Base-by-base conservation (phyloP, 2,888 invertebrate species). In the Onchidella celtica region DNA sequence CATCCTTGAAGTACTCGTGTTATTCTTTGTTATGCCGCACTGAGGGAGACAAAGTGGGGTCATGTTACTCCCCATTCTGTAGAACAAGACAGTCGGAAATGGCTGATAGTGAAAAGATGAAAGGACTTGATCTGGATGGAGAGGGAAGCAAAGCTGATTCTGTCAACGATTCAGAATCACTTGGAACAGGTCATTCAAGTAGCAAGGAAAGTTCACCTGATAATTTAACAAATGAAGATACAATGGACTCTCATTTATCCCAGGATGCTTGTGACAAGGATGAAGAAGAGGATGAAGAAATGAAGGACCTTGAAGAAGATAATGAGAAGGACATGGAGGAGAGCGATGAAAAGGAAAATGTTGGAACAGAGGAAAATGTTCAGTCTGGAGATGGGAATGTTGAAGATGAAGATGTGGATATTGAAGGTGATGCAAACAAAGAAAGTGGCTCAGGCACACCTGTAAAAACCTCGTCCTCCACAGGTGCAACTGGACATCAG, bases 1-100 rank as follows among this genome's bases (percentile, higher is more conserved):
- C 59, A 14, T 40, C 21, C 21, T 1, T 17, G 9, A 55, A 57
- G 0, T 76, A 81, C 55, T 69, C 81, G 1, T 91, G 91, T 81
- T 92, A 90, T 82, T 91, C 90, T 32, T 85, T 89, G 6, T 76
- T 89, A 21, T 90, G 91, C 85, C 83, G 84, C 17, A 68, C 68
- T 36, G 77, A 40, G 38, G 84, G 84, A 24, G 83, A 83, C 34
- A 63, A 83, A 27, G 27, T 61, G 21, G 77, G 81, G 34, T 79
- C 82, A 55, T 87, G 88, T 75, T 88, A 87, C 73, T 85, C 85
- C 36, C 85, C 80, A 6, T 32, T 38, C 34, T 88, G 88, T 82
- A 79, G 87, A 63, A 47, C 24, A 4, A 17, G 38, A 24, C 55
- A 61, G 27, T 47, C 38, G 24, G 38, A 66, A 4, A 27, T 36